Percentiles rank a stretch among this genome's conserved stretches.
These are phyloP conservation scores for Xanthorhoe designata DNA, from an alignment of 2,888 invertebrate genomes.

Conservation along the genomic window DNA sequence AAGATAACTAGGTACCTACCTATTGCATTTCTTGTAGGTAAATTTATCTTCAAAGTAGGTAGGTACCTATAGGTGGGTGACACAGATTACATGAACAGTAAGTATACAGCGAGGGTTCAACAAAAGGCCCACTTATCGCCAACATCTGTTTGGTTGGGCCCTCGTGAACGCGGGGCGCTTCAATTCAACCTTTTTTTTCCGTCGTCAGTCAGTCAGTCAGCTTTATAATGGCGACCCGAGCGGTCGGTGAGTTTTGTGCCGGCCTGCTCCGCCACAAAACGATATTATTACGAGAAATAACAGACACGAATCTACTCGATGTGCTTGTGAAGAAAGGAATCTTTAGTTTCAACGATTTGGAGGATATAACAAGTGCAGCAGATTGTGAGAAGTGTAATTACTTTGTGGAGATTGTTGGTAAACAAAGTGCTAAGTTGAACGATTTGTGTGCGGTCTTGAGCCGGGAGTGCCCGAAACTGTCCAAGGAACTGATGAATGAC, in stretches of 20 bases:
- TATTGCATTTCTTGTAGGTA: too few species aligned
- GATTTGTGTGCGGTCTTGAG: conserved; percentile 87
- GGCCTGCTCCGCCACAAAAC: conserved; percentile 87
- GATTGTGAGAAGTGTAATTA: conserved; percentile 85
- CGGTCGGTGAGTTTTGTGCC: conserved; percentile 84
- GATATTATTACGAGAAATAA: conserved; percentile 86
- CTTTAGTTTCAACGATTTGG: conserved; percentile 86
- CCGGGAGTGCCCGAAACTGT: conserved; percentile 87
- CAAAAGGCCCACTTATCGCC: conserved; percentile 26
- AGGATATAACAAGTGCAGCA: conserved; percentile 77
- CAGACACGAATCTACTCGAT: conserved; percentile 87
- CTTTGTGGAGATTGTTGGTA: conserved; percentile 87
- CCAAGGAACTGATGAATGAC: conserved; percentile 87
- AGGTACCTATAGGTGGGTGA: neutral
- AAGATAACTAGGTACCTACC: neutral
- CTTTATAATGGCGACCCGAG: conserved; percentile 77
- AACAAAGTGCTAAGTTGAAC: conserved; percentile 86
- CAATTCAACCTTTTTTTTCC: conserved; percentile 13
- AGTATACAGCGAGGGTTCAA: conserved; percentile 3
- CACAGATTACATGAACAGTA: conserved; percentile 9
- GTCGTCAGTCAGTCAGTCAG: conserved; percentile 49
- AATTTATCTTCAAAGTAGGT: neutral
- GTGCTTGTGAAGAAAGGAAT: conserved; percentile 88
- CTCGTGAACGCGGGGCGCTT: conserved; percentile 48
- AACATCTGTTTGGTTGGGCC: conserved; percentile 39